Conservation (phyloP, 1,140 invertebrate genomes). For the Sycobia sp. region DNA sequence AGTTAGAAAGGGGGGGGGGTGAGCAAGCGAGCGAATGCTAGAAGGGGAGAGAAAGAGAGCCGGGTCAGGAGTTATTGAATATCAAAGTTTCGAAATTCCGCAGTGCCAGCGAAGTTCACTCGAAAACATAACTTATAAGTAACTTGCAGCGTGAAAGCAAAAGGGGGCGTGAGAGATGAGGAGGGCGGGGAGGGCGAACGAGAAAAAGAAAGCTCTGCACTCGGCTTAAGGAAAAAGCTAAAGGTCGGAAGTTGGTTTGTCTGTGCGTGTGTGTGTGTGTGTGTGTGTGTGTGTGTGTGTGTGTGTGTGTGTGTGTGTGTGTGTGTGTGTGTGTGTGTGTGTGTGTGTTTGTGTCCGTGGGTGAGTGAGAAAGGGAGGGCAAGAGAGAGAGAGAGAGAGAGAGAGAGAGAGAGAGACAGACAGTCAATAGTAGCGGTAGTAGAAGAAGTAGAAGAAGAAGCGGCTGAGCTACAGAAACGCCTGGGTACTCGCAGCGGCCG, state of each 20-base stretch:
- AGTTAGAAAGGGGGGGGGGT: background rate
- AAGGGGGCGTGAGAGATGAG: background rate
- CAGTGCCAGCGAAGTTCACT: constrained; percentile 51
- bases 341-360: too few relatives aligned
- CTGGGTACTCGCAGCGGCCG: background rate
- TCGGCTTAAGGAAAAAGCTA: constrained; percentile 14
- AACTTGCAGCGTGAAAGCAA: constrained; percentile 39
- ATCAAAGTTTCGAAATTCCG: constrained; percentile 53
- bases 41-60: constrained; percentile 40
- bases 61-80: constrained; percentile 48
- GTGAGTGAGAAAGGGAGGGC: too few relatives aligned
- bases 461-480: constrained; percentile 2
- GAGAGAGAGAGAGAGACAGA: background rate
- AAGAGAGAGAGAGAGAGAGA: too few relatives aligned
- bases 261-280: background rate
- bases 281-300: constrained; percentile 1
- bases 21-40: constrained; percentile 38
- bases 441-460: constrained; percentile 1
- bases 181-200: background rate
- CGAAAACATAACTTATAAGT: constrained; percentile 55
- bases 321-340: too few relatives aligned
- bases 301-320: too few relatives aligned
- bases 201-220: constrained; percentile 18
- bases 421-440: too few relatives aligned
- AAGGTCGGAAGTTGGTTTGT: constrained; percentile 20